Conservation (phyloP, 2,113 vertebrate genomes). For the Apaloderma vittatum region DNA sequence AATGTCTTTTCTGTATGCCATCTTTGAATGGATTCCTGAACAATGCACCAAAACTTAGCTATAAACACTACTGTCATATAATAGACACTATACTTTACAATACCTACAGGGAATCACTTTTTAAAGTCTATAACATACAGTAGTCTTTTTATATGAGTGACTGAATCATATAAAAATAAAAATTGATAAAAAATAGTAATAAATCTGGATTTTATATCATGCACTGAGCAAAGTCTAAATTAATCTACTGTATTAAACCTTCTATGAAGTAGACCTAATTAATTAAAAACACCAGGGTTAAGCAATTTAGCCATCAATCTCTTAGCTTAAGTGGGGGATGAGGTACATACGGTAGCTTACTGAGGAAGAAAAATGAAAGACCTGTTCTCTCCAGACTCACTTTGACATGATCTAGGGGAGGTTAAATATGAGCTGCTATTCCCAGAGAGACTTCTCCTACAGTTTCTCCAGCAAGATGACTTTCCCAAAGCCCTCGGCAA, state of each 20-base stretch:
- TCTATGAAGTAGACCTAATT: slow-evolving; percentile 76
- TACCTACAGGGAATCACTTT: slow-evolving; percentile 72
- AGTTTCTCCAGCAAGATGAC: slow-evolving; percentile 37
- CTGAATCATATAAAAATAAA: slow-evolving; percentile 77
- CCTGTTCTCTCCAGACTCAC: slow-evolving; percentile 55
- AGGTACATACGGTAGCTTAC: slow-evolving; percentile 72
- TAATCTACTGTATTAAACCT: slow-evolving; percentile 79
- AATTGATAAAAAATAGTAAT: slow-evolving; percentile 80
- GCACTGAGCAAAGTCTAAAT: slow-evolving; percentile 74
- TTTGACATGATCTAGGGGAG: slow-evolving; percentile 65
- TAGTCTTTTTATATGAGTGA: slow-evolving; percentile 58
- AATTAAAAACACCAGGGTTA: slow-evolving; percentile 81
- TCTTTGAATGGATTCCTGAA: slow-evolving; percentile 56
- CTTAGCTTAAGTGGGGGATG: slow-evolving; percentile 70
- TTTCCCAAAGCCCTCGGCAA: slow-evolving; percentile 60
- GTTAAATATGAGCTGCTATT: slow-evolving; percentile 67
- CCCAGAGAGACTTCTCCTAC: slow-evolving; percentile 41
- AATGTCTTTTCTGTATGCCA: slow-evolving; percentile 40
- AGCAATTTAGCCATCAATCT: slow-evolving; percentile 81
- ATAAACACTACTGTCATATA: slow-evolving; percentile 60
- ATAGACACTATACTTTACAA: slow-evolving; percentile 63
- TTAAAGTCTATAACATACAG: slow-evolving; percentile 71
- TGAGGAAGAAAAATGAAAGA: slow-evolving; percentile 75
- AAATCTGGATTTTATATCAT: slow-evolving; percentile 78
- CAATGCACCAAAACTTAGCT: slow-evolving; percentile 65